A percentile compares a stretch with the other conserved stretches of the same genome.
Evolutionary conservation across 2,888 invertebrate genomes (phyloP).

Genomic region (Patella depressa): DNA sequence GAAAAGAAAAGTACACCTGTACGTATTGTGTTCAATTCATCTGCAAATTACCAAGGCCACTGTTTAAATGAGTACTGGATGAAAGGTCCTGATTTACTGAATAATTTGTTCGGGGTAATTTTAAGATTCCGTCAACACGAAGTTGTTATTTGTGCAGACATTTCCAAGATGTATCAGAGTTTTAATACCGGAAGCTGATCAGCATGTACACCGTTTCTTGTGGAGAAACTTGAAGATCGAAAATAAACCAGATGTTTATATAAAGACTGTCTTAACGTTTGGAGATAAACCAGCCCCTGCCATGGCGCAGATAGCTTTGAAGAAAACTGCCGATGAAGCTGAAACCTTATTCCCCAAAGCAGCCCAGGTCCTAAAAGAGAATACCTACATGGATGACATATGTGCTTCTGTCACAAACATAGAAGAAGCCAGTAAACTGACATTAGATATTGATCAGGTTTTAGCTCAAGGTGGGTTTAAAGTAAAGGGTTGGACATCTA

Average conservation of each 20-base stretch:
- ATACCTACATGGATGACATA: neutral
- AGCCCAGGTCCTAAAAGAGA: neutral
- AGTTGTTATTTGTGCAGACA: conserved; percentile 3
- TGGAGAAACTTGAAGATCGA: conserved; percentile 19
- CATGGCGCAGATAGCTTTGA: conserved; percentile 19
- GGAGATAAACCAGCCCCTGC: conserved; percentile 23
- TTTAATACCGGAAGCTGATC: conserved; percentile 10
- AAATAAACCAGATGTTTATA: conserved; percentile 22
- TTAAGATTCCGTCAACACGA: neutral
- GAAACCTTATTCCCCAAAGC: too few relatives aligned
- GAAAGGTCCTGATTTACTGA: conserved; percentile 12
- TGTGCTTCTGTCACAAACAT: conserved; percentile 4
- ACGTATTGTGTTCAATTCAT: neutral
- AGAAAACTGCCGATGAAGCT: conserved; percentile 13
- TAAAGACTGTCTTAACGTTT: conserved; percentile 15
- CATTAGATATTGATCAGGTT: neutral
- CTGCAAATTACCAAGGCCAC: neutral
- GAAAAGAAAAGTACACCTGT: conserved; percentile 4
- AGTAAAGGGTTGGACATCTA: neutral
- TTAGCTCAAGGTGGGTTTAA: conserved; percentile 1
- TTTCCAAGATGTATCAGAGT: conserved; percentile 27
- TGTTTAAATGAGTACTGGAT: conserved; percentile 16
- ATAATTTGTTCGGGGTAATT: conserved; percentile 5
- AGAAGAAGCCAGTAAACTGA: conserved; percentile 6
- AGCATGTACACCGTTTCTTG: conserved; percentile 23